Percentiles rank a stretch among this genome's conserved stretches.
Conservation (phyloP, 2,888 invertebrate species). For the Holacanthella duospinosa region DNA sequence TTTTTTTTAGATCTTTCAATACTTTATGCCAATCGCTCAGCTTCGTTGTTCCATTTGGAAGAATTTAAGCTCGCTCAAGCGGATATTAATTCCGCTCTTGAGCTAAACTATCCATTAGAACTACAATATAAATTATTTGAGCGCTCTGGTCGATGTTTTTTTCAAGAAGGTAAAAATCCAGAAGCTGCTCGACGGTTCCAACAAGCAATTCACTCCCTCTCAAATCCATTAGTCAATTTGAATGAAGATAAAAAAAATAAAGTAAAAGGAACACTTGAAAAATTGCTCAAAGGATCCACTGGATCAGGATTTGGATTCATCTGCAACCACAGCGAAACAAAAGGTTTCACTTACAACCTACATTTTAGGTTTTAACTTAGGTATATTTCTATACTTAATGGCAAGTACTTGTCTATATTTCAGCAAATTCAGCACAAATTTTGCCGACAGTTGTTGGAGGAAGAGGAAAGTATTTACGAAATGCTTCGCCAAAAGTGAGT, state of each 20-base stretch:
- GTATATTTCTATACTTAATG: constrained; percentile 3
- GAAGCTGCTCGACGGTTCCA: constrained; percentile 27
- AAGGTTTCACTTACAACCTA: constrained; percentile 8
- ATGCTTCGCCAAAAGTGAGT: constrained; percentile 23
- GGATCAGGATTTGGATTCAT: neutral
- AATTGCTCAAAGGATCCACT: constrained; percentile 17
- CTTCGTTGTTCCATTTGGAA: constrained; percentile 50
- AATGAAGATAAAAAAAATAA: constrained; percentile 27
- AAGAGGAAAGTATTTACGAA: constrained; percentile 21
- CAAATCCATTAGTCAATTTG: constrained; percentile 8
- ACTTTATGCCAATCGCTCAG: constrained; percentile 57
- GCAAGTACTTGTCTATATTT: too few relatives aligned
- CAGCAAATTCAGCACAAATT: too few relatives aligned
- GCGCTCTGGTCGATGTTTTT: constrained; percentile 29
- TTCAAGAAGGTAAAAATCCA: constrained; percentile 16
- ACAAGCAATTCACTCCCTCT: constrained; percentile 17
- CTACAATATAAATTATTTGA: constrained; percentile 35
- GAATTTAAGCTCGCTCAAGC: constrained; percentile 52
- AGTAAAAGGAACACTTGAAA: constrained; percentile 26
- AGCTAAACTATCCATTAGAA: constrained; percentile 54
- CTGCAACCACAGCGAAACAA: constrained; percentile 17
- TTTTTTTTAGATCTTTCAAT: constrained; percentile 46
- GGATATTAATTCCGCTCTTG: constrained; percentile 57
- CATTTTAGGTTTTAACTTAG: constrained; percentile 18
- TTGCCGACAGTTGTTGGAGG: constrained; percentile 29